Conservation (phyloP, 1,140 invertebrate species). For the Euura saliciscinereae region DNA sequence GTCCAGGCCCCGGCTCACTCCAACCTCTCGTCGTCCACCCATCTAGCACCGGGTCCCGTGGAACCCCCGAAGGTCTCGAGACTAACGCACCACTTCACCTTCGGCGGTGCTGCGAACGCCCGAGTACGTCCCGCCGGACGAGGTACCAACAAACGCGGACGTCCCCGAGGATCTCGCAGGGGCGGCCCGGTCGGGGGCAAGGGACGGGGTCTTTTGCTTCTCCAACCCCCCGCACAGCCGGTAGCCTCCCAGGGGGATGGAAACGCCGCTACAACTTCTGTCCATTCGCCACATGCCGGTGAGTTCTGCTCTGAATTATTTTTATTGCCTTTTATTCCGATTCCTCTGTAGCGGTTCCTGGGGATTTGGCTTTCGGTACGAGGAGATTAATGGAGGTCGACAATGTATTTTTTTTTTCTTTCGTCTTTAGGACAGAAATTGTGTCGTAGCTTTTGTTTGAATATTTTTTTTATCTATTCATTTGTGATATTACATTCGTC, state of each 20-base stretch:
- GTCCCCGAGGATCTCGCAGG: slow-evolving; percentile 71
- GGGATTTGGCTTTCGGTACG: background rate
- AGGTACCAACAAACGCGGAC: slow-evolving; percentile 68
- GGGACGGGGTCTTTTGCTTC: slow-evolving; percentile 41
- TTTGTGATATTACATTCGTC: too few relatives aligned
- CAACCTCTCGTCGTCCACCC: slow-evolving; percentile 23
- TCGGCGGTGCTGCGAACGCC: slow-evolving; percentile 41
- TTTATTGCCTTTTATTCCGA: background rate
- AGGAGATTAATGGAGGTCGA: too few relatives aligned
- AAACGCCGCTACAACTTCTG: slow-evolving; percentile 41
- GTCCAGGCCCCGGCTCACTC: slow-evolving; percentile 18
- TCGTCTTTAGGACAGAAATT: too few relatives aligned
- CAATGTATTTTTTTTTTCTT: too few relatives aligned
- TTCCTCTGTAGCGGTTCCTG: background rate
- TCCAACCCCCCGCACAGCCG: slow-evolving; percentile 37
- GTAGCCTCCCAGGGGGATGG: slow-evolving; percentile 32
- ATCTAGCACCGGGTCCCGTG: slow-evolving; percentile 27
- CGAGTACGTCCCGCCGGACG: slow-evolving; percentile 62
- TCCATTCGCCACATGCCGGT: slow-evolving; percentile 39
- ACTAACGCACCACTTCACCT: slow-evolving; percentile 43
- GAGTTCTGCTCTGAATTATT: background rate
- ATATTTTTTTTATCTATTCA: too few relatives aligned
- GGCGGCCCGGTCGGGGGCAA: slow-evolving; percentile 53
- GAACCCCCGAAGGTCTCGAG: slow-evolving; percentile 44
- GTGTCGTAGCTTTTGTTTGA: too few relatives aligned